Base-by-base conservation (phyloP, 2,797 vertebrate genomes). In the Cynopterus sphinx region DNA sequence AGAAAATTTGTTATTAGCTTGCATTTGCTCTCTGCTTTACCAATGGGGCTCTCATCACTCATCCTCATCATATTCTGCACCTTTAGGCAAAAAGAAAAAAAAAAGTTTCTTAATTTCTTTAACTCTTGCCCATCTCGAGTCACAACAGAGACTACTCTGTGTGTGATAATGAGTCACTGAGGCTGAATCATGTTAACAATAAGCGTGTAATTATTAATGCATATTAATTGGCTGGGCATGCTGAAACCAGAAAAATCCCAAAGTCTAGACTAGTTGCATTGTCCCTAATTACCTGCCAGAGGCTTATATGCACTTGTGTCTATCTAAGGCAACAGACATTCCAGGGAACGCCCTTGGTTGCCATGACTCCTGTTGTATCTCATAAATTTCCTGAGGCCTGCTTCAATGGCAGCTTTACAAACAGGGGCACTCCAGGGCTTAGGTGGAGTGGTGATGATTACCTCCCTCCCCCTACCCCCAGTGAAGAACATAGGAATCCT, bases 81-180 rank as follows among this genome's bases (percentile, higher is more conserved):
- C 92, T 91, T 75, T 24, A 61, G 67, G 90, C 75, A 90, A 75
- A 79, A 77, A 75, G 81, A 71, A 86, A 4, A 36, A 53, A 57
- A 81, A 81, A 77, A 51, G 8, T 86, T 95, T 97, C 92, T 92
- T 59, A 28, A 71, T 89, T 95, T 57, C 26, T 78, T 91, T 71
- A 43, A 33, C 84, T 95, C 82, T 78, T 57, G 94, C 70, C 65
- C 53, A 7, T 75, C 90, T 96, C 51, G n/a, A 97, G 96, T 94
- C 96, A 96, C 87, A 97, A 91, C 88, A 95, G 87, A 95, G 84
- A 94, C 92, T 83, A 91, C 75, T 91, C 86, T 57, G 85, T 86
- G 94, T 94, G 88, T 88, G 86, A 93, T 17, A 8, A 51, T 97
- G 97, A 96, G 86, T 97, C 97, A 97, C 5, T 1, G 53, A 67